phyloP scores from a whole-genome alignment of 2,113 vertebrate species.

The Macrotis lagotis region DNA sequence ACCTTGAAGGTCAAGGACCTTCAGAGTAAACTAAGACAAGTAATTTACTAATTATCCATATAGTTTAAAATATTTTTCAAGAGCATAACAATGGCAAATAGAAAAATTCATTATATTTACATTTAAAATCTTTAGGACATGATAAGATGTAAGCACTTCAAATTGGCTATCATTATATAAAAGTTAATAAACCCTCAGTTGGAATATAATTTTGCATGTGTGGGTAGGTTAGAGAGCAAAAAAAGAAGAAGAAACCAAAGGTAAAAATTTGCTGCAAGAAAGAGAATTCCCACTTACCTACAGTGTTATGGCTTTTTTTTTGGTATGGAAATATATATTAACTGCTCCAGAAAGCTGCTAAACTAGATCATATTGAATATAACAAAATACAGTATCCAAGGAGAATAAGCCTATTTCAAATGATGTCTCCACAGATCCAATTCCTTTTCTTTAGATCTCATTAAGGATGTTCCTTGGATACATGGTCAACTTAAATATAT shows the following conservation, averaged over 20 bases:
- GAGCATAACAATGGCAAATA: constrained; percentile 9
- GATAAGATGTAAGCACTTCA: constrained; percentile 39
- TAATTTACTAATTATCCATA: not conserved
- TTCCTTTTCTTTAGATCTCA: constrained; percentile 15
- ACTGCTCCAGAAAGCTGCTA: constrained; percentile 9
- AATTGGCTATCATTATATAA: constrained; percentile 34
- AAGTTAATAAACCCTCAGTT: constrained; percentile 48
- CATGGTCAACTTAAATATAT: constrained; percentile 17
- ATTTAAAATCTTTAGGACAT: constrained; percentile 47
- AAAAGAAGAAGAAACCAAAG: constrained; percentile 20
- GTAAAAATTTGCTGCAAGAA: not conserved
- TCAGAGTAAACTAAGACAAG: constrained; percentile 26
- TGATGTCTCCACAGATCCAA: not conserved
- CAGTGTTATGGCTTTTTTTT: constrained; percentile 20
- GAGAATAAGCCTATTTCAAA: constrained; percentile 19
- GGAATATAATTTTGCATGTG: constrained; percentile 28
- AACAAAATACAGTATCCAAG: not conserved
- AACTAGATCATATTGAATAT: not conserved
- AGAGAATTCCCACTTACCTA: not conserved
- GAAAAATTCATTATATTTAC: constrained; percentile 43
- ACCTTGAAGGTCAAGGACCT: constrained; percentile 34
- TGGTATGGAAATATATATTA: constrained; percentile 46
- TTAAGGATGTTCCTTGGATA: constrained; percentile 24
- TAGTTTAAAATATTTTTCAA: constrained; percentile 46
- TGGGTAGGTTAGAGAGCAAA: constrained; percentile 23